Evolutionary conservation across 2,888 invertebrate species (phyloP), one percentile per base, ranked within the genome.

Genomic region (Cheilosia urbana): DNA sequence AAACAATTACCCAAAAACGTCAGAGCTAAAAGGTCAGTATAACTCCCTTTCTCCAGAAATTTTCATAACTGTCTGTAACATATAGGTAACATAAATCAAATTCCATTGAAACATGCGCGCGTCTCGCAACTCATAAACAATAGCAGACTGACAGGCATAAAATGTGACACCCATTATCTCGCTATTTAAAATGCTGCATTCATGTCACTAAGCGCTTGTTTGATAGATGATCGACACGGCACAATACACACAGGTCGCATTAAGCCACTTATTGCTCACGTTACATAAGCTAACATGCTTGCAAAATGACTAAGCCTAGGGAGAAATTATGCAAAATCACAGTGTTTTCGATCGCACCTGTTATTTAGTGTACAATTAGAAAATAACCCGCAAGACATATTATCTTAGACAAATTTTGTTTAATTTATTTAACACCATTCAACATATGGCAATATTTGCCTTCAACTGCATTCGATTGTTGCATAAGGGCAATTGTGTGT

Each of bases 401-500:
- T 9, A 63, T 42, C 51, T 73, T 55, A n/a, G 53, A n/a, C 30
- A 21, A 42, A 42, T 81, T 63, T 53, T 34, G 24, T 45, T 68
- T 19, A 60, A 76, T 53, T 68, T 76, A 51, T 34, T 68, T 76
- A 76, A 68, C 76, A 68, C 60, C 34, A 7, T 66, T 58, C 47
- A 51, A 49, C 15, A 4, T 40, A 47, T 60, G 82, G 57, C 60
- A 84, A 79, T 84, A 84, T 65, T 84, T 75, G 55, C 55, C 63
- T 69, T 65, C 75, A 84, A 84, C 69, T 73, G 73, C 83, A 79
- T 75, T 75, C 42, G 53, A 84, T 69, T 24, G 47, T 84, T 84
- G 79, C 79, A 79, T 79, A 79, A 68, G 45, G 11, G 13, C 40
- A 60, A 71, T 81, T 71, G 45, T n/a, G 13, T 45, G 19, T 51